These are phyloP conservation scores for Ciconia boyciana DNA, from an alignment of 2,113 vertebrate genomes.

Conservation along the genomic window DNA sequence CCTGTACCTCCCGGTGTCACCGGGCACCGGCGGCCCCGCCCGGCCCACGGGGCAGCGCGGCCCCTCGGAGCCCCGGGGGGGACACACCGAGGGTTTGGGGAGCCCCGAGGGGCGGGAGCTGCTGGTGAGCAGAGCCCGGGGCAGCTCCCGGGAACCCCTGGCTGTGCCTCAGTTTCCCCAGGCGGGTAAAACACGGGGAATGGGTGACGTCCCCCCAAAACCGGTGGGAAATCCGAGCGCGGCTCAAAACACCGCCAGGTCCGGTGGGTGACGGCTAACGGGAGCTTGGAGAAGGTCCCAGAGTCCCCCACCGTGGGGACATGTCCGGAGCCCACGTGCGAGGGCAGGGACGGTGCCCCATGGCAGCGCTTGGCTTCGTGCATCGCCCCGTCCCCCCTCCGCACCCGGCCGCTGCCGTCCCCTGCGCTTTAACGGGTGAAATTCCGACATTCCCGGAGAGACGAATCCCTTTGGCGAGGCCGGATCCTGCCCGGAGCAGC, in stretches of 20 bases:
- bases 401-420: background rate
- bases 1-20: background rate
- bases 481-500: background rate
- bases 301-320: background rate
- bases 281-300: background rate
- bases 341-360: background rate
- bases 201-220: rapidly evolving
- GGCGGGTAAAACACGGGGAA: background rate
- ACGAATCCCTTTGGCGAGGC: rapidly evolving
- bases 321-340: background rate
- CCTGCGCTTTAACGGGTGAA: background rate
- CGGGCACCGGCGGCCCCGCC: background rate
- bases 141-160: background rate
- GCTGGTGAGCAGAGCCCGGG: background rate
- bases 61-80: background rate
- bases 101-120: background rate
- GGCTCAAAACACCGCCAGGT: rapidly evolving
- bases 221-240: background rate
- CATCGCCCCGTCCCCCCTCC: background rate
- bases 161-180: background rate
- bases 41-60: background rate
- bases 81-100: background rate
- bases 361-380: background rate
- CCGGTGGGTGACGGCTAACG: background rate
- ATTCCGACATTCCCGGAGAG: background rate